A percentile compares a stretch with the other conserved stretches of the same genome.
Evolutionary conservation across 2,113 vertebrate genomes (phyloP).

Genomic region (Lutjanus erythropterus): DNA sequence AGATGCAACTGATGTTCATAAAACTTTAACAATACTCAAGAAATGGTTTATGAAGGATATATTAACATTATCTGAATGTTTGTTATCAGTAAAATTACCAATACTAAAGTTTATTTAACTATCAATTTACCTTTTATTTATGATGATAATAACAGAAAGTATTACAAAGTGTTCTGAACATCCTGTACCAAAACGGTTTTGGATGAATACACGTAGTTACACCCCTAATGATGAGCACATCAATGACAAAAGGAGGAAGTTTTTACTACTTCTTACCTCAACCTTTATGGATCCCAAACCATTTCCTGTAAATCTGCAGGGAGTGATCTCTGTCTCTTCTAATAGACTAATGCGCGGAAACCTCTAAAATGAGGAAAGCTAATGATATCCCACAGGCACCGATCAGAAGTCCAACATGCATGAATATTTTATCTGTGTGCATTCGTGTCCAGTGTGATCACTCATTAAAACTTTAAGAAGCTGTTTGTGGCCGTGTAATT

Average conservation of each 20-base stretch:
- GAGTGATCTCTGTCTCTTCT: conserved; percentile 55
- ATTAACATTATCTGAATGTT: too few species aligned
- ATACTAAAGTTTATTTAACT: too few species aligned
- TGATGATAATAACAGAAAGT: too few species aligned
- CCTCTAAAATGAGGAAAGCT: conserved; percentile 68
- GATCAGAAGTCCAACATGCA: conserved; percentile 70
- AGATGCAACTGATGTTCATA: too few species aligned
- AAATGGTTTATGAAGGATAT: too few species aligned
- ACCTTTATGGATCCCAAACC: conserved; percentile 41
- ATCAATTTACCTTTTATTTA: too few species aligned
- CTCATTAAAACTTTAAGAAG: conserved; percentile 76
- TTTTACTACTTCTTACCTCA: conserved; percentile 44
- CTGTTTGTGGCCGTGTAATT: conserved; percentile 74
- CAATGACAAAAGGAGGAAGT: conserved; percentile 11
- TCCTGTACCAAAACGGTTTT: too few species aligned
- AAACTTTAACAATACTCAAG: too few species aligned
- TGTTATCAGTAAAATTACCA: too few species aligned
- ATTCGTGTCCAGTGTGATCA: conserved; percentile 73
- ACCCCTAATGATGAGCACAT: too few species aligned
- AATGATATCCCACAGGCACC: conserved; percentile 78
- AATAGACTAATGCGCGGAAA: conserved; percentile 60
- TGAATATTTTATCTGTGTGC: conserved; percentile 78
- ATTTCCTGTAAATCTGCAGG: conserved; percentile 50
- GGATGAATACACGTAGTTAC: too few species aligned
- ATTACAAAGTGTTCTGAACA: too few species aligned